Conservation (phyloP, 2,888 invertebrate genomes). For the Chaetogeoica ovagalla region DNA sequence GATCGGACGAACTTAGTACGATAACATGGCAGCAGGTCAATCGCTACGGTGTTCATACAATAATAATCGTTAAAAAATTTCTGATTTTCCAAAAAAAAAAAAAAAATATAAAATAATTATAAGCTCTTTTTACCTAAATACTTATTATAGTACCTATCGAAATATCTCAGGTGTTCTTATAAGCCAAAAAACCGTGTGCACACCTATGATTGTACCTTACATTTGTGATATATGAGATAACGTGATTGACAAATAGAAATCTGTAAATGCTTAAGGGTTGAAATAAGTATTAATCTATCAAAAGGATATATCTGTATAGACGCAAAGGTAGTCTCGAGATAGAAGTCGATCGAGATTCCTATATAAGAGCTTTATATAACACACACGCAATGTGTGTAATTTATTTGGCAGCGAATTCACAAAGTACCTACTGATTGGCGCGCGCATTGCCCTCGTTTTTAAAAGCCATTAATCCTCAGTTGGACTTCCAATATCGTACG, state of each 20-base stretch:
- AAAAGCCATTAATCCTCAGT: slow-evolving; percentile 29
- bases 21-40: too few relatives aligned
- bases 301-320: neutral
- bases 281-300: slow-evolving; percentile 26
- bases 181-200: too few relatives aligned
- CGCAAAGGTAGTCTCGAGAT: neutral
- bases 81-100: too few relatives aligned
- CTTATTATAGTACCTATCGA: too few relatives aligned
- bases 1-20: too few relatives aligned
- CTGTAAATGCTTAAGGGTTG: neutral
- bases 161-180: too few relatives aligned
- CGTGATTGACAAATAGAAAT: slow-evolving; percentile 3
- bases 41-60: too few relatives aligned
- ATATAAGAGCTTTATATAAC: neutral
- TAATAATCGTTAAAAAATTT: too few relatives aligned
- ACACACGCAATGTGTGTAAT: neutral
- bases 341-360: slow-evolving; percentile 14
- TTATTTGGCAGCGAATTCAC: slow-evolving; percentile 24
- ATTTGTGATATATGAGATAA: neutral
- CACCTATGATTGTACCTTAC: too few relatives aligned
- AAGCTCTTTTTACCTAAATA: too few relatives aligned
- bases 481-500: neutral
- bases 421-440: slow-evolving; percentile 14
- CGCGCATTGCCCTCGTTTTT: slow-evolving; percentile 11
- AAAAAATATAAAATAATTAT: too few relatives aligned